A percentile compares a stretch with the other conserved stretches of the same genome.
Conservation (phyloP, 2,888 invertebrate genomes). For the Acholoe squamosa region DNA sequence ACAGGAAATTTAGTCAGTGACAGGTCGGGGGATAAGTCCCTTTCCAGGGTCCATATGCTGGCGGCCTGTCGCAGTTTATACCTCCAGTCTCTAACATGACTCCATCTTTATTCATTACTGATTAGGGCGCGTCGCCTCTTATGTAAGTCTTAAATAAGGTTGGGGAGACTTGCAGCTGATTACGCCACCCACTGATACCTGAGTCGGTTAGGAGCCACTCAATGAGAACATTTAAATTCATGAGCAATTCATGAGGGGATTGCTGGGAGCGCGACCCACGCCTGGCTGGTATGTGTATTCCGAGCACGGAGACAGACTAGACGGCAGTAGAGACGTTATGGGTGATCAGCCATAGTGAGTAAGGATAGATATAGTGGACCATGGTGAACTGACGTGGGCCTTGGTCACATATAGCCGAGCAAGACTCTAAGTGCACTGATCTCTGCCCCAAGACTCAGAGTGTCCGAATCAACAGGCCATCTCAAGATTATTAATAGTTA, state of each 20-base stretch:
- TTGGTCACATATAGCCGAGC: too few relatives aligned
- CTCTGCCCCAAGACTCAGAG: too few relatives aligned
- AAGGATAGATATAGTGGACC: too few relatives aligned
- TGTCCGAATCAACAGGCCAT: too few relatives aligned
- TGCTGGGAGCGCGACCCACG: too few relatives aligned
- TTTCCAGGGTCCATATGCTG: not conserved
- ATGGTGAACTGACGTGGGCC: too few relatives aligned
- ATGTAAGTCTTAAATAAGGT: constrained; percentile 41
- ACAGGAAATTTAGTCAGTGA: not conserved
- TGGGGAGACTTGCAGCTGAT: not conserved
- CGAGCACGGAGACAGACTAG: too few relatives aligned
- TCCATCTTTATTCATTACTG: constrained; percentile 41
- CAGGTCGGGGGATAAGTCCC: not conserved
- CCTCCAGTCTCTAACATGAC: not conserved
- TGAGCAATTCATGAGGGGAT: constrained; percentile 16
- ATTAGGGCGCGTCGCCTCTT: constrained; percentile 1
- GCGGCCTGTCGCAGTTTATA: not conserved
- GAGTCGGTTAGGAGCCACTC: not conserved
- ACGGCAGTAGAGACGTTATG: too few relatives aligned
- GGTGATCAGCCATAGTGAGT: too few relatives aligned
- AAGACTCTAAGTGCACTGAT: too few relatives aligned
- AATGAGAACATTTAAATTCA: constrained; percentile 44
- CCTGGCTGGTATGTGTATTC: too few relatives aligned
- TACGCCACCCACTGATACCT: not conserved
- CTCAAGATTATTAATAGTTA: too few relatives aligned